phyloP scores from a whole-genome alignment of 2,888 invertebrate genomes.

The Hylaea fasciaria region DNA sequence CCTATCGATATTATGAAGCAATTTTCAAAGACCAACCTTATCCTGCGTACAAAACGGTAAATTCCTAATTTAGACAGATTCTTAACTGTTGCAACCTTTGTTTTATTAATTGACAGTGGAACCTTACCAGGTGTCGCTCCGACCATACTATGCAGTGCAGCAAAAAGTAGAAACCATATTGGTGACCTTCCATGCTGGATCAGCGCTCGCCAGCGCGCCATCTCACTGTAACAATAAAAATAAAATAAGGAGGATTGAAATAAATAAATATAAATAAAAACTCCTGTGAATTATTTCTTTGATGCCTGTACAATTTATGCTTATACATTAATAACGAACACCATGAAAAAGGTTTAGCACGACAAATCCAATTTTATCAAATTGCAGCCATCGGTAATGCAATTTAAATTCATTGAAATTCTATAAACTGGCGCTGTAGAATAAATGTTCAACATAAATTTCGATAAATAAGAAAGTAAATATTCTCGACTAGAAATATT shows the following conservation, averaged over 20 bases:
- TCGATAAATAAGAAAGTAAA: conserved; percentile 19
- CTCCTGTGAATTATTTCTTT: too few relatives aligned
- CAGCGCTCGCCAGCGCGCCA: conserved; percentile 79
- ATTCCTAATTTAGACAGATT: too few relatives aligned
- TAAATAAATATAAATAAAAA: conserved; percentile 1
- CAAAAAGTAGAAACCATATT: conserved; percentile 64
- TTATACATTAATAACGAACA: too few relatives aligned
- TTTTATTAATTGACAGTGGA: neutral
- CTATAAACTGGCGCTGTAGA: conserved; percentile 45
- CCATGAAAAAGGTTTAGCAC: conserved; percentile 12
- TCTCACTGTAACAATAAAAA: conserved; percentile 75
- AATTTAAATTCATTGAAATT: conserved; percentile 59
- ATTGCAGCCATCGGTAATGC: conserved; percentile 43
- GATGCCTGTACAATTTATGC: neutral
- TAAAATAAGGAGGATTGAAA: conserved; percentile 9
- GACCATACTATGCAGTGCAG: conserved; percentile 63
- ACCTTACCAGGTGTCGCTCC: conserved; percentile 73
- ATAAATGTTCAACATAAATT: conserved; percentile 30
- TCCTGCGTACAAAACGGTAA: too few relatives aligned
- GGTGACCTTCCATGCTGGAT: conserved; percentile 65
- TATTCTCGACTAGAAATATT: conserved; percentile 22
- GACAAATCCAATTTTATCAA: conserved; percentile 57
- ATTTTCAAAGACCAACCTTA: too few relatives aligned
- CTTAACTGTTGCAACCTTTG: neutral
- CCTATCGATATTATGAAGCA: too few relatives aligned